phyloP scores from a whole-genome alignment of 2,113 vertebrate species.

The Bettongia penicillata region DNA sequence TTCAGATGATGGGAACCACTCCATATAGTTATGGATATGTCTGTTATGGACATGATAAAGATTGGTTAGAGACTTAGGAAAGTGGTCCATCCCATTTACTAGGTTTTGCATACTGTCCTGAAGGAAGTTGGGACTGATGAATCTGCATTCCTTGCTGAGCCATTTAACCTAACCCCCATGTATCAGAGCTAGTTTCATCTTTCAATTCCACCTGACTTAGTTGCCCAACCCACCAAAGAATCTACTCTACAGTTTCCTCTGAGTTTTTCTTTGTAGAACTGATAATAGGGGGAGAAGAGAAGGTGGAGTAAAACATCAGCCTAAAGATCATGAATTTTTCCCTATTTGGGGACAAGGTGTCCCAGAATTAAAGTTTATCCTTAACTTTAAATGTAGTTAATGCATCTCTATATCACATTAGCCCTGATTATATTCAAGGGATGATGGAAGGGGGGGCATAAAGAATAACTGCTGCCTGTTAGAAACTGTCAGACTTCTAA shows the following conservation, averaged over 20 bases:
- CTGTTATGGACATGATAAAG: background rate
- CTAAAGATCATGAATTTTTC: conserved; percentile 40
- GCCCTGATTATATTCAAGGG: conserved; percentile 54
- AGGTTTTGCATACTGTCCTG: background rate
- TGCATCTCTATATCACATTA: conserved; percentile 68
- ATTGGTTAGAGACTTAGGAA: background rate
- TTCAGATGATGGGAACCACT: background rate
- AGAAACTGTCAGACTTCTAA: conserved; percentile 57
- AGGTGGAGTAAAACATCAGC: conserved; percentile 8
- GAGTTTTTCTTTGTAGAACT: conserved; percentile 18
- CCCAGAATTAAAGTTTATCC: conserved; percentile 61
- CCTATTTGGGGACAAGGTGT: conserved; percentile 44
- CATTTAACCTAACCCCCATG: background rate
- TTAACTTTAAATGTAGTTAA: conserved; percentile 68
- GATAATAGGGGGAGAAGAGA: background rate
- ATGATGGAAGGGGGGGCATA: background rate
- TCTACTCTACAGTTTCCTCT: background rate
- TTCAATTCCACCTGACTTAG: background rate
- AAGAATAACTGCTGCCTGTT: conserved; percentile 56
- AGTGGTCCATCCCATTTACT: background rate
- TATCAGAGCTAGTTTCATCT: background rate
- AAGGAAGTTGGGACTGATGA: background rate
- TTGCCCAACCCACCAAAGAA: background rate
- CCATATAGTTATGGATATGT: background rate
- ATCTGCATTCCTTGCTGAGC: background rate